phyloP scores from a whole-genome alignment of 1,140 invertebrate genomes.

The Caenorhabditis tropicalis region DNA sequence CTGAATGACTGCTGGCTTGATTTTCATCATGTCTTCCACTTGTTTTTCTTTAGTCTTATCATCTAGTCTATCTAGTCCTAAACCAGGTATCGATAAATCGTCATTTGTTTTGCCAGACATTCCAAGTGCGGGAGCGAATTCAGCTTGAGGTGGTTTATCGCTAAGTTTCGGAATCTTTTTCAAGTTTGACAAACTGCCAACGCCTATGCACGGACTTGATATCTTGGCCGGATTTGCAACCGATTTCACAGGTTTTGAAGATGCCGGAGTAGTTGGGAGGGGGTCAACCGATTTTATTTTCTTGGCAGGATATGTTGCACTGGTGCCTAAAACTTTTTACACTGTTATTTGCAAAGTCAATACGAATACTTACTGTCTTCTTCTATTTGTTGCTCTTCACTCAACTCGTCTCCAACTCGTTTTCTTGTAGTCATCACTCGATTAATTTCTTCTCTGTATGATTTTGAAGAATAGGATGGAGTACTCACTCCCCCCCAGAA shows the following conservation, averaged over 20 bases:
- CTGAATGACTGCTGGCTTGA: not conserved
- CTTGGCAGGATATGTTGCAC: not conserved
- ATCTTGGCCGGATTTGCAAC: not conserved
- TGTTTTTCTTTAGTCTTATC: not conserved
- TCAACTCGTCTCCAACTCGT: not conserved
- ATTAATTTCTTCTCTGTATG: not conserved
- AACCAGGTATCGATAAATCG: not conserved
- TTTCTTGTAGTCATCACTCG: not conserved
- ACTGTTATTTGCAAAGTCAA: too few relatives aligned
- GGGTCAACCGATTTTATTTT: not conserved
- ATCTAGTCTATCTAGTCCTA: not conserved
- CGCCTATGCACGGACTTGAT: not conserved
- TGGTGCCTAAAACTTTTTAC: not conserved
- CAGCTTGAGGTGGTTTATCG: conserved; percentile 11
- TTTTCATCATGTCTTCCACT: not conserved
- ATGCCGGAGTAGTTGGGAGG: not conserved
- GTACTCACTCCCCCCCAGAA: not conserved
- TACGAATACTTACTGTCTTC: not conserved
- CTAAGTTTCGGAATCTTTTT: conserved; percentile 20
- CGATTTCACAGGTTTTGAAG: not conserved
- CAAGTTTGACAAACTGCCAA: not conserved
- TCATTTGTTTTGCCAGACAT: not conserved
- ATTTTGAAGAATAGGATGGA: not conserved
- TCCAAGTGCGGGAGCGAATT: conserved; percentile 1
- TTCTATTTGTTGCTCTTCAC: not conserved